These are phyloP conservation scores for Caenorhabditis becei DNA, from an alignment of 2,888 invertebrate species.

Conservation along the genomic window DNA sequence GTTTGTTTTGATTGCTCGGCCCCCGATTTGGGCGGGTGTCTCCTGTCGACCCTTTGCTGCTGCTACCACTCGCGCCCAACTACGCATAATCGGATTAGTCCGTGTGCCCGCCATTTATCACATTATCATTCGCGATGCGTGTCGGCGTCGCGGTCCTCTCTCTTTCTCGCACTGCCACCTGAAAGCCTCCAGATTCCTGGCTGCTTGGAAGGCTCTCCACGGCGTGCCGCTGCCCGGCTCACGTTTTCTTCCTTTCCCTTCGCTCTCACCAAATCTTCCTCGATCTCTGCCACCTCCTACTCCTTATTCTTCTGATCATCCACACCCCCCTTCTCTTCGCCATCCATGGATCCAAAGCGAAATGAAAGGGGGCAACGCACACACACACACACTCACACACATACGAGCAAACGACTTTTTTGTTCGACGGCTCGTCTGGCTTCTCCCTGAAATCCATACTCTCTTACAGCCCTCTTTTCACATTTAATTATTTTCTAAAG, in stretches of 20 bases:
- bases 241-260: conserved; percentile 10
- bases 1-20: conserved; percentile 41
- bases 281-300: conserved; percentile 23
- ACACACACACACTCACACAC: conserved; percentile 40
- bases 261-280: conserved; percentile 16
- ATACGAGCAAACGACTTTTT: conserved; percentile 52
- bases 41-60: conserved; percentile 18
- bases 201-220: neutral
- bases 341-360: conserved; percentile 32
- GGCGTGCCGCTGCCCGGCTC: neutral
- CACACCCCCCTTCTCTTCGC: conserved; percentile 16
- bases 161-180: conserved; percentile 20
- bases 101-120: conserved; percentile 42
- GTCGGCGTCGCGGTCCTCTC: conserved; percentile 42
- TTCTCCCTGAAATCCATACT: conserved; percentile 50
- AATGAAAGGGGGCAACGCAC: conserved; percentile 37
- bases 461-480: conserved; percentile 53
- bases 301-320: conserved; percentile 26
- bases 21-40: conserved; percentile 1
- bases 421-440: conserved; percentile 47
- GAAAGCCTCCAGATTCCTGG: conserved; percentile 21
- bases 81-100: conserved; percentile 36
- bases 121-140: conserved; percentile 53
- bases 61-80: conserved; percentile 26
- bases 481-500: conserved; percentile 60